Conservation (phyloP, 2,888 invertebrate genomes). For the Drosophila flavopinicola region DNA sequence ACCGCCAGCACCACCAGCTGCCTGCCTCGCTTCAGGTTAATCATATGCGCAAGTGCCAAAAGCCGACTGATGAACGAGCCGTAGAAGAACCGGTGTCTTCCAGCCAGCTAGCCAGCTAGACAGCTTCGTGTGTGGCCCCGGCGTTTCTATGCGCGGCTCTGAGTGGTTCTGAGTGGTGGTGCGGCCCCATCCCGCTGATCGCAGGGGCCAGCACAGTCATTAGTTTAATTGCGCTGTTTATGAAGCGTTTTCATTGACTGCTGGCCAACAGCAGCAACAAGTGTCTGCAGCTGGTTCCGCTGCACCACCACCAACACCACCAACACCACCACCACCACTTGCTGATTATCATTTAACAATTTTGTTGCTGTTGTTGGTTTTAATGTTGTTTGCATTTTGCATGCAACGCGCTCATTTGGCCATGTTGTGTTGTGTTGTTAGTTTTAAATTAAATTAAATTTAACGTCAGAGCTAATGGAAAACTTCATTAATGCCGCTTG, state of each 20-base stretch:
- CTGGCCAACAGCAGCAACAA: slow-evolving; percentile 34
- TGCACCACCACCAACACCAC: too few relatives aligned
- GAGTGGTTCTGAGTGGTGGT: slow-evolving; percentile 12
- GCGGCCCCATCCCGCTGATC: slow-evolving; percentile 33
- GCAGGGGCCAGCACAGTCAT: slow-evolving; percentile 64
- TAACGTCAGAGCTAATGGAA: slow-evolving; percentile 71
- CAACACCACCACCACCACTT: slow-evolving; percentile 21
- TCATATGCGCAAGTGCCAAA: slow-evolving; percentile 76
- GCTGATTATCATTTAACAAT: slow-evolving; percentile 63
- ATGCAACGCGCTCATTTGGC: slow-evolving; percentile 57
- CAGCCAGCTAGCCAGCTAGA: slow-evolving; percentile 3
- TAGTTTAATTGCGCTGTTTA: slow-evolving; percentile 80
- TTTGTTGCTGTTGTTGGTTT: slow-evolving; percentile 16
- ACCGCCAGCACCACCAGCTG: neutral
- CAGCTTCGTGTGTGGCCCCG: slow-evolving; percentile 65
- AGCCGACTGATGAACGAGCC: slow-evolving; percentile 46
- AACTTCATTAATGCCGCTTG: slow-evolving; percentile 49
- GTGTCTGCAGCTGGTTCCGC: slow-evolving; percentile 43
- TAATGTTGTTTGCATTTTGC: slow-evolving; percentile 52
- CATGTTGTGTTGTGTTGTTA: slow-evolving; percentile 53
- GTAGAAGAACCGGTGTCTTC: slow-evolving; percentile 49
- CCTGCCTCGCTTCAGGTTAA: slow-evolving; percentile 38
- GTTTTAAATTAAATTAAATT: slow-evolving; percentile 76
- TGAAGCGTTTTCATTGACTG: slow-evolving; percentile 62
- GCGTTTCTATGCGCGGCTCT: slow-evolving; percentile 39